Base-by-base conservation (phyloP, 1,140 invertebrate species). In the Globodera rostochiensis region DNA sequence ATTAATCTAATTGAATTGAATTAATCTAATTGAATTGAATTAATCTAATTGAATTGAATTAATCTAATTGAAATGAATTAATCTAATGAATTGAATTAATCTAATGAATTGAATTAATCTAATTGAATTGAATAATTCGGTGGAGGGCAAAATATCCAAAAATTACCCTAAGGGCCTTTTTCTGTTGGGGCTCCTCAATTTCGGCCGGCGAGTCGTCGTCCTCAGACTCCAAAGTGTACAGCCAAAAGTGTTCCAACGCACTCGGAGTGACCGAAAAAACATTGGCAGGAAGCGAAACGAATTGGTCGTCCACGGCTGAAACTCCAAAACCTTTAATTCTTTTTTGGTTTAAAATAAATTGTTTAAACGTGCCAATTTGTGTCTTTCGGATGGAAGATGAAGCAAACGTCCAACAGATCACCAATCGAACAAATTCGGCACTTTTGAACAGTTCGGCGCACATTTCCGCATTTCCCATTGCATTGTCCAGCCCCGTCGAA, bases 181-280 rank as follows among this genome's bases (percentile, higher is more conserved):
- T 21, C 46, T 47, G 75, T 64, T 77, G 49, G 45, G 75, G 76
- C 21, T 78, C 57, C 21, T 78, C 64, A 69, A 78, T 78, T 69
- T 78, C 77, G 70, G 77, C 64, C 3, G 77, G 77, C 8, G 77
- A 78, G 70, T 78, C 77, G 13, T 78, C 77, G 66, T 78, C 77
- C 46, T 69, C 77, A 19, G 70, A 46, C 46, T 78, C 77, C 25
- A 78, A 69, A 47, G 71, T 78, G 49, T 78, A 78, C 66, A 78
- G 77, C 77, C 77, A 78, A 69, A 66, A 78, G 47, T 78, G 77
- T 69, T 69, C 60, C 25, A 78, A 66, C 49, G 64, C 53, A 70
- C 77, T 78, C 47, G 25, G 70, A 71, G 53, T 64, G 2, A 78
- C 64, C 64, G 21, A 78, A 21, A 78, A 78, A 15, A 78, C 70